Conservation (phyloP, 2,888 invertebrate genomes). For the Apeira syringaria region DNA sequence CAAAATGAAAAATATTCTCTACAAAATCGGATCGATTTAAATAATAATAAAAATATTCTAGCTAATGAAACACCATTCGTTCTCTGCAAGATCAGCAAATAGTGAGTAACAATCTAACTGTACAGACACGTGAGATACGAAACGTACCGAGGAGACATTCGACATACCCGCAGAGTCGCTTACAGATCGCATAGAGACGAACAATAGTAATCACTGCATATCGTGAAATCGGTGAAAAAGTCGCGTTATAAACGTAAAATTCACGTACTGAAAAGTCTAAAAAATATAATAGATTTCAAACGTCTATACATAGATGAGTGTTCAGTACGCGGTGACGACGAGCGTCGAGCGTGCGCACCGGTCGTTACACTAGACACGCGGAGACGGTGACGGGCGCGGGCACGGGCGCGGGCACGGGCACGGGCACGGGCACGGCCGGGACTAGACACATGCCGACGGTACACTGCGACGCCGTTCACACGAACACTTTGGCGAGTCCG, state of each 20-base stretch:
- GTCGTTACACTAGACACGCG: conserved; percentile 67
- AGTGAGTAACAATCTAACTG: conserved; percentile 77
- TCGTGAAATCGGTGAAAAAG: conserved; percentile 74
- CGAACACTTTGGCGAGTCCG: conserved; percentile 99
- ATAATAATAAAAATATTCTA: conserved; percentile 77
- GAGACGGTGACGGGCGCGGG: no score
- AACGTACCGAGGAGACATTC: conserved; percentile 62
- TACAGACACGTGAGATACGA: conserved; percentile 69
- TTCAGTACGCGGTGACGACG: conserved; percentile 69
- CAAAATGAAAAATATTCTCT: conserved; percentile 63
- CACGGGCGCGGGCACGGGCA: no score
- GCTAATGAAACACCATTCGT: conserved; percentile 74
- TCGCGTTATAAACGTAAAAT: conserved; percentile 79
- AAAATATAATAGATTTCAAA: conserved; percentile 82
- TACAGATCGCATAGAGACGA: conserved; percentile 69
- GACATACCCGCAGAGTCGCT: conserved; percentile 70
- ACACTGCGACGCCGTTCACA: conserved; percentile 75
- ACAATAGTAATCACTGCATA: conserved; percentile 72
- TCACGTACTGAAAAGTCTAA: conserved; percentile 80
- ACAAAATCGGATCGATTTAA: conserved; percentile 78
- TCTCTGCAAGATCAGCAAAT: conserved; percentile 67
- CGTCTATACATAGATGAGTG: conserved; percentile 81
- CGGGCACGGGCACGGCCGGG: conserved; percentile 41
- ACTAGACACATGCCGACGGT: conserved; percentile 43
- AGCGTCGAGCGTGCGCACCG: conserved; percentile 62